These are phyloP conservation scores for Cenopis cana DNA, from an alignment of 2,888 invertebrate genomes.

Conservation along the genomic window DNA sequence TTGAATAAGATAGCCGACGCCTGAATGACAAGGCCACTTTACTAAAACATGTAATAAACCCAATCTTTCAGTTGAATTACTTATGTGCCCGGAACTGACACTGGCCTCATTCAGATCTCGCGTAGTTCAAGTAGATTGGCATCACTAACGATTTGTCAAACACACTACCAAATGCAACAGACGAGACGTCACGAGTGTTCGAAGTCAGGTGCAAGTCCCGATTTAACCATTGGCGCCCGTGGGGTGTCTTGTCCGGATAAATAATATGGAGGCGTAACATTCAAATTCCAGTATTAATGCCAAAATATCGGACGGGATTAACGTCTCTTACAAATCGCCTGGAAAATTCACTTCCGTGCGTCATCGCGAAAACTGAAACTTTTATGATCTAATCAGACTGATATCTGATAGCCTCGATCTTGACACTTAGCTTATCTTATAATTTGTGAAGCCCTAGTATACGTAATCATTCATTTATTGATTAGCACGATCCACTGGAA, in stretches of 20 bases:
- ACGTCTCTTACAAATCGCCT: slow-evolving; percentile 17
- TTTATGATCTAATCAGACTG: slow-evolving; percentile 28
- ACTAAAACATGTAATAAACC: background rate
- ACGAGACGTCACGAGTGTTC: slow-evolving; percentile 25
- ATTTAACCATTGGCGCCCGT: slow-evolving; percentile 61
- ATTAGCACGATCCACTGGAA: background rate
- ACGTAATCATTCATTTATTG: background rate
- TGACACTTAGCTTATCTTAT: slow-evolving; percentile 14
- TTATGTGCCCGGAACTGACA: background rate
- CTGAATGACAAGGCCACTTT: background rate
- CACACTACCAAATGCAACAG: slow-evolving; percentile 38
- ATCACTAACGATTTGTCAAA: slow-evolving; percentile 36
- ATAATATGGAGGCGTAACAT: slow-evolving; percentile 53
- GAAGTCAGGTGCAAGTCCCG: slow-evolving; percentile 59
- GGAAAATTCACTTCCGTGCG: slow-evolving; percentile 14
- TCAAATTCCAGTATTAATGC: slow-evolving; percentile 50
- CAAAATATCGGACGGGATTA: slow-evolving; percentile 32
- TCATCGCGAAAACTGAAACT: slow-evolving; percentile 9
- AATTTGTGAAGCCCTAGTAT: background rate
- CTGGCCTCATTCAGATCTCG: background rate
- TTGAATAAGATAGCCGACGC: background rate
- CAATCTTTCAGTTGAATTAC: background rate
- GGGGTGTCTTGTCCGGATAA: slow-evolving; percentile 56
- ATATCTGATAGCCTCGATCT: background rate
- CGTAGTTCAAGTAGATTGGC: background rate